Evolutionary conservation across 1,140 invertebrate genomes (phyloP).

Genomic region (Amyelois transitella): DNA sequence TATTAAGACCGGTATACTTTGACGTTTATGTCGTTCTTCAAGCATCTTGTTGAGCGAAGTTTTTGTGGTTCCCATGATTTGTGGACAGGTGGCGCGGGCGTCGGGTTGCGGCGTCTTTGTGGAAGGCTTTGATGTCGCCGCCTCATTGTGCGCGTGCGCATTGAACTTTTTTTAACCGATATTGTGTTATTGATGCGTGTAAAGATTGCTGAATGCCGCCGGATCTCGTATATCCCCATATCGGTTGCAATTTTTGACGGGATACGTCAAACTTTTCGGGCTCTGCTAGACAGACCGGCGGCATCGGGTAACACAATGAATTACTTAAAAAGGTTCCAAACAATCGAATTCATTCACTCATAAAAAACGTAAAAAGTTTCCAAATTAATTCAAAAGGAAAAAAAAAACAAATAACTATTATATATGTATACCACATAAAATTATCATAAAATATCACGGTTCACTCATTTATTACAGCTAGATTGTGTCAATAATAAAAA

Average conservation of each 20-base stretch:
- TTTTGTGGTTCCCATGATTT: conserved; percentile 58
- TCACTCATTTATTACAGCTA: too few species aligned
- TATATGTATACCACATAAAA: too few species aligned
- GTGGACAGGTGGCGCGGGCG: conserved; percentile 60
- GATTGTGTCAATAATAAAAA: too few species aligned
- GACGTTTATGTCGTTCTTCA: conserved; percentile 4
- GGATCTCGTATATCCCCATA: conserved; percentile 24
- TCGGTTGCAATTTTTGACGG: conserved; percentile 8
- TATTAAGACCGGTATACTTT: conserved; percentile 14
- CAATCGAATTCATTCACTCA: too few species aligned
- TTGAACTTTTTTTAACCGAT: conserved; percentile 43
- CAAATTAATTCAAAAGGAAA: too few species aligned
- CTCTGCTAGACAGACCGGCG: background rate
- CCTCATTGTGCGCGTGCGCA: conserved; percentile 50
- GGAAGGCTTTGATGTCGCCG: conserved; percentile 49
- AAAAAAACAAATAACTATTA: too few species aligned
- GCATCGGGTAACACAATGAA: conserved; percentile 2
- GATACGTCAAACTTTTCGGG: background rate
- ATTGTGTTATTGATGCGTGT: conserved; percentile 43
- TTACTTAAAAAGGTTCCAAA: background rate
- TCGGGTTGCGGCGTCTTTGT: conserved; percentile 41
- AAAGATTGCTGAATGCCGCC: conserved; percentile 42
- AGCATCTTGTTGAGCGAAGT: conserved; percentile 17
- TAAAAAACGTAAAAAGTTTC: too few species aligned
- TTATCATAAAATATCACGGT: too few species aligned